Base-by-base conservation (phyloP, 2,797 vertebrate species). In the Loriculus beryllinus region DNA sequence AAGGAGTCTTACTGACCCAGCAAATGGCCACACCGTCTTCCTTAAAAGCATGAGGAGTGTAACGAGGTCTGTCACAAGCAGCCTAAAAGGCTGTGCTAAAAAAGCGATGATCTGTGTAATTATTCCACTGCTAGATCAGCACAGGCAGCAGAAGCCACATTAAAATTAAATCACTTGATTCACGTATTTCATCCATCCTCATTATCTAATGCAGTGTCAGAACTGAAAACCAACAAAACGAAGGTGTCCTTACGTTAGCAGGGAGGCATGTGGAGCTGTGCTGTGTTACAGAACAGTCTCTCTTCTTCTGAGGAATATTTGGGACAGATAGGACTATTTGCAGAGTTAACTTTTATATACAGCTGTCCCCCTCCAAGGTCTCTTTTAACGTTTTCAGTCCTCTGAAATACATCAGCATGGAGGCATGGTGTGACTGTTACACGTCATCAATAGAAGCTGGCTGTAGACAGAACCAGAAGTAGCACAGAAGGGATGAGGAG, bases 151-250 rank as follows among this genome's bases (percentile, higher is more conserved):
- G 65, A 88, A 92, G 37, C 82, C 60, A 69, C 40, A 72, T 88
- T 91, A 85, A 92, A 95, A 90, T 90, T 56, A 89, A 94, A 83
- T 90, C 40, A 26, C 52, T 91, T 79, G 47, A 69, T 92, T 93
- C 39, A 48, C 45, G 6, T 88, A 52, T 77, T 74, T 88, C 93
- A 67, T 85, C 47, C 28, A 21, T 48, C 40, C 52, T 93, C 12
- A 20, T 88, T 94, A 62, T 49, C 54, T 86, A 65, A 70, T 18
- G 64, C 43, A 40, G 23, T 42, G 69, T 83, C 71, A 80, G 78
- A 90, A 65, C 3, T 1, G n/a, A 75, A 81, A 39, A 64, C 45
- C 52, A 72, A 18, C 23, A 16, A 64, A 60, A 54, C 8, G 2
- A 86, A 87, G 43, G 59, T 92, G 48, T 43, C 62, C 19, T 14